Conservation (phyloP, 1,140 invertebrate species). For the Ylistrum balloti region DNA sequence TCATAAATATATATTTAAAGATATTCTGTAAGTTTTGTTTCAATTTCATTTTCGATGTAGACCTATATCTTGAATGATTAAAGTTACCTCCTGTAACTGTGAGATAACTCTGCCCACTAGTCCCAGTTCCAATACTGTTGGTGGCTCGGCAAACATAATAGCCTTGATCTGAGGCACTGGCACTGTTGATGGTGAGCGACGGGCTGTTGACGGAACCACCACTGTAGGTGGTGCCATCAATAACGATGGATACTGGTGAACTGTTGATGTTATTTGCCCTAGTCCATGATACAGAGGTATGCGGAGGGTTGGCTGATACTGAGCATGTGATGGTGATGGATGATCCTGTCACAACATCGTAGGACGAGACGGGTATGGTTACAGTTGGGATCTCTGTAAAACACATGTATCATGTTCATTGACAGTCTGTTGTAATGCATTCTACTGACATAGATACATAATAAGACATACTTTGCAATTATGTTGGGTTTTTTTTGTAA, state of each 20-base stretch:
- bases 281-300: constrained; percentile 50
- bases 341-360: constrained; percentile 41
- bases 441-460: too few relatives aligned
- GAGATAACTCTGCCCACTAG: constrained; percentile 6
- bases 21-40: too few relatives aligned
- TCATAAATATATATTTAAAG: too few relatives aligned
- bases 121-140: constrained; percentile 46
- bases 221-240: constrained; percentile 21
- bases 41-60: too few relatives aligned
- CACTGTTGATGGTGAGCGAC: constrained; percentile 45
- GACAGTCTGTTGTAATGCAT: too few relatives aligned
- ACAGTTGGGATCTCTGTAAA: constrained; percentile 45
- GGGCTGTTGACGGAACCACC: constrained; percentile 41
- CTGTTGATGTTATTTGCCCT: background rate
- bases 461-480: too few relatives aligned
- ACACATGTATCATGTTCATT: too few relatives aligned
- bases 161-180: constrained; percentile 1
- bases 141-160: constrained; percentile 47
- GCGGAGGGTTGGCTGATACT: background rate
- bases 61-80: too few relatives aligned
- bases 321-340: constrained; percentile 45
- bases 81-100: constrained; percentile 50
- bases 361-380: constrained; percentile 22
- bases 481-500: too few relatives aligned
- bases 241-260: background rate